Conservation (phyloP, 2,797 vertebrate species). For the Malacoraja senta region DNA sequence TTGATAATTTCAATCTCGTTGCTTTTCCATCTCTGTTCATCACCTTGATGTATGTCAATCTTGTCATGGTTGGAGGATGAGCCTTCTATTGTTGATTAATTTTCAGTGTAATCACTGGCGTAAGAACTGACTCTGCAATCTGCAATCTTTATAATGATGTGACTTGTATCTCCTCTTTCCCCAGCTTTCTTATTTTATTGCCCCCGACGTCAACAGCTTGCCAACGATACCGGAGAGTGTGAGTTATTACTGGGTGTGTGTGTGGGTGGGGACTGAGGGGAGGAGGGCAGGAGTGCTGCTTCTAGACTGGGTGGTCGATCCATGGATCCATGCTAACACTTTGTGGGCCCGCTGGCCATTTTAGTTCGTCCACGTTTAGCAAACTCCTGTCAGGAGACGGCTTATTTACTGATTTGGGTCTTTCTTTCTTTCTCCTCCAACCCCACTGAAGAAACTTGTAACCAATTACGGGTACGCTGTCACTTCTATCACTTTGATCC, state of each 20-base stretch:
- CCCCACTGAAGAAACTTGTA: too few species aligned
- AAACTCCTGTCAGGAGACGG: background rate
- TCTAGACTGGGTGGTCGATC: background rate
- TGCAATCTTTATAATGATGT: too few species aligned
- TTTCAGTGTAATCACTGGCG: background rate
- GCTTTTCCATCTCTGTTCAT: background rate
- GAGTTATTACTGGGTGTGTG: constrained; percentile 48
- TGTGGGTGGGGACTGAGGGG: background rate
- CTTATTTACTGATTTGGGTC: background rate
- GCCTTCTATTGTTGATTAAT: background rate
- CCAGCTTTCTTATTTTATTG: constrained; percentile 76
- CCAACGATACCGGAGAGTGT: constrained; percentile 85
- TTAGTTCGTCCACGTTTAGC: background rate
- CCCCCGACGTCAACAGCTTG: constrained; percentile 68
- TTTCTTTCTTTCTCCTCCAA: too few species aligned
- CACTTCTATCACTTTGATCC: too few species aligned
- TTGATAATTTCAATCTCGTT: background rate
- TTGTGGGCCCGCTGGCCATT: background rate
- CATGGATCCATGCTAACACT: background rate
- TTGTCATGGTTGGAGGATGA: background rate
- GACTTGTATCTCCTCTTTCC: background rate
- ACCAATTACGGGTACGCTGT: too few species aligned
- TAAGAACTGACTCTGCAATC: background rate
- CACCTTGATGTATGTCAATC: background rate
- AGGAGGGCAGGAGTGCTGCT: background rate